Evolutionary conservation across 2,888 invertebrate genomes (phyloP).

Genomic region (Acanthosepion esculentum): DNA sequence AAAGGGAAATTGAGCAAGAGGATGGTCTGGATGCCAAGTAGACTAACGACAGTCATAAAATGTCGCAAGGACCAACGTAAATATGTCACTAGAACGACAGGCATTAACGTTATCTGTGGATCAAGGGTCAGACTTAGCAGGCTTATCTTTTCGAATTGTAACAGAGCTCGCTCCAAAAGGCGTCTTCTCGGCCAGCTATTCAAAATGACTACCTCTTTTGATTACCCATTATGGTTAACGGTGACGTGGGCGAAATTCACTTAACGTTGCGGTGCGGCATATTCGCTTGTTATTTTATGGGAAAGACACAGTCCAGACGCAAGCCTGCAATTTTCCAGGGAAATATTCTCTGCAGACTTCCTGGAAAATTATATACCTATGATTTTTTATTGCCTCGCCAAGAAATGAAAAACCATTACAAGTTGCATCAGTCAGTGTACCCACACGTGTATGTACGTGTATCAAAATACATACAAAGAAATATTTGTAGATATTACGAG

Average conservation of each 20-base stretch:
- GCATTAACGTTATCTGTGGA: conserved; percentile 23
- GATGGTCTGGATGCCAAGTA: not conserved
- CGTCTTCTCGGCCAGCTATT: conserved; percentile 11
- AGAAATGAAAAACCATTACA: not conserved
- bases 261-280: not conserved
- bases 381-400: conserved; percentile 6
- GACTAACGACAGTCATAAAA: not conserved
- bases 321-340: not conserved
- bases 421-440: not conserved
- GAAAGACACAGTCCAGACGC: conserved; percentile 9
- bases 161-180: conserved; percentile 14
- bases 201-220: not conserved
- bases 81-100: not conserved
- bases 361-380: not conserved
- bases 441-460: not conserved
- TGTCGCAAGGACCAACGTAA: not conserved
- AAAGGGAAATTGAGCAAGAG: not conserved
- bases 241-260: conserved; percentile 17
- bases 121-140: not conserved
- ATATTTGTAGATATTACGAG: not conserved
- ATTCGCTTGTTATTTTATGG: not conserved
- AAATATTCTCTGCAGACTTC: not conserved
- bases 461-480: not conserved
- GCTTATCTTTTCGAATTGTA: conserved; percentile 18
- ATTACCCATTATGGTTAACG: conserved; percentile 2